Evolutionary conservation across 2,797 vertebrate genomes (phyloP).

Genomic region (Melanotaenia nigrans): DNA sequence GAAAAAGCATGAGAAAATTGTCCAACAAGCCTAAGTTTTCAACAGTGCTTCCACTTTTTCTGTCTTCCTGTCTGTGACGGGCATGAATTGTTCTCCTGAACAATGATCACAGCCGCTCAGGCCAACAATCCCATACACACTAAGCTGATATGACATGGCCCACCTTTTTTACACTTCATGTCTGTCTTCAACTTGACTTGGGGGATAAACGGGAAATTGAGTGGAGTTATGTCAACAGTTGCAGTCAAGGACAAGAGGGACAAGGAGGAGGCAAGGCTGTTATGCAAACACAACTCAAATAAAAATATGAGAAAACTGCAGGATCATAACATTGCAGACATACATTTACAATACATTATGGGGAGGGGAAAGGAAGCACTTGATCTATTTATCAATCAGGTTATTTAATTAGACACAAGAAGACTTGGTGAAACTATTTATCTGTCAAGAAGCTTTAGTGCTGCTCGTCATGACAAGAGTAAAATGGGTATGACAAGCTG

Average conservation of each 20-base stretch:
- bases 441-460: slow-evolving; percentile 1
- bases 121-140: slow-evolving; percentile 52
- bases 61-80: slow-evolving; percentile 51
- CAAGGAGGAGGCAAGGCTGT: slow-evolving; percentile 22
- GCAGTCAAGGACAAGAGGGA: slow-evolving; percentile 53
- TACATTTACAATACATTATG: neutral
- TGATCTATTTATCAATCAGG: slow-evolving; percentile 55
- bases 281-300: slow-evolving; percentile 48
- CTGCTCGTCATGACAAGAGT: slow-evolving; percentile 2
- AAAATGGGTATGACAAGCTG: slow-evolving; percentile 18
- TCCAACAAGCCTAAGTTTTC: slow-evolving; percentile 52
- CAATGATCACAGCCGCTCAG: slow-evolving; percentile 57
- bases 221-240: slow-evolving; percentile 76
- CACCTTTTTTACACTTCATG: slow-evolving; percentile 70
- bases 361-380: neutral
- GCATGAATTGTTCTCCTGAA: slow-evolving; percentile 57
- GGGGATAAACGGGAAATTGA: slow-evolving; percentile 72
- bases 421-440: slow-evolving; percentile 49
- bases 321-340: slow-evolving; percentile 43
- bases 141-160: slow-evolving; percentile 69
- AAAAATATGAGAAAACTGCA: slow-evolving; percentile 57
- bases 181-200: slow-evolving; percentile 74
- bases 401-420: slow-evolving; percentile 49
- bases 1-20: slow-evolving; percentile 2
- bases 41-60: slow-evolving; percentile 54